Evolutionary conservation across 2,797 vertebrate genomes (phyloP).

Genomic region (Echiichthys vipera): DNA sequence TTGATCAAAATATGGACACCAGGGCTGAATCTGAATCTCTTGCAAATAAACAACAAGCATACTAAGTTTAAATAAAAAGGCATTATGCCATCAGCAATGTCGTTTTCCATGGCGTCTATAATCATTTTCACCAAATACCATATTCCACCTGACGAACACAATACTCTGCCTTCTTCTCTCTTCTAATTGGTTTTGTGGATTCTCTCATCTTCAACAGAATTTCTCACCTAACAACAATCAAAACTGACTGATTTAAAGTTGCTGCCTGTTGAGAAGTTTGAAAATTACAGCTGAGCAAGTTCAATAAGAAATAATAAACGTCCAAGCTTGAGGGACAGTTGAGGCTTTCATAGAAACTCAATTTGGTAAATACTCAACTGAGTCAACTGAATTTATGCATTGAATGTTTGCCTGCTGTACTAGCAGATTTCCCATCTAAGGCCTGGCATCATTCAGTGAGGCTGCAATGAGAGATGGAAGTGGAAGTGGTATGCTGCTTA

Average conservation of each 20-base stretch:
- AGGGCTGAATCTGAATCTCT: background rate
- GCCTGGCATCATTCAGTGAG: constrained; percentile 60
- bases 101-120: constrained; percentile 25
- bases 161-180: background rate
- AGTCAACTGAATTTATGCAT: constrained; percentile 59
- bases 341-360: constrained; percentile 21
- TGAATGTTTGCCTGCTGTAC: constrained; percentile 61
- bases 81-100: constrained; percentile 34
- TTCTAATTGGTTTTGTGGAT: background rate
- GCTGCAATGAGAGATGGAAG: constrained; percentile 69
- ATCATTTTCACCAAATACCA: constrained; percentile 3
- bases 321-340: constrained; percentile 12
- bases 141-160: constrained; percentile 18
- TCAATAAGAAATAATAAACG: constrained; percentile 20
- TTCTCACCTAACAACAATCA: background rate
- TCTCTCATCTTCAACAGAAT: background rate
- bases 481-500: constrained; percentile 70
- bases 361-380: constrained; percentile 46
- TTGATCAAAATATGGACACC: background rate
- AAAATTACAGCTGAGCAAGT: constrained; percentile 5
- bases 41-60: constrained; percentile 13
- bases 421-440: constrained; percentile 69
- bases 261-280: constrained; percentile 8
- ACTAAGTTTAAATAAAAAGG: constrained; percentile 33
- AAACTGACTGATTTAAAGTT: background rate